These are phyloP conservation scores for Drosophila quinaria DNA, from an alignment of 2,888 invertebrate genomes.

Conservation along the genomic window DNA sequence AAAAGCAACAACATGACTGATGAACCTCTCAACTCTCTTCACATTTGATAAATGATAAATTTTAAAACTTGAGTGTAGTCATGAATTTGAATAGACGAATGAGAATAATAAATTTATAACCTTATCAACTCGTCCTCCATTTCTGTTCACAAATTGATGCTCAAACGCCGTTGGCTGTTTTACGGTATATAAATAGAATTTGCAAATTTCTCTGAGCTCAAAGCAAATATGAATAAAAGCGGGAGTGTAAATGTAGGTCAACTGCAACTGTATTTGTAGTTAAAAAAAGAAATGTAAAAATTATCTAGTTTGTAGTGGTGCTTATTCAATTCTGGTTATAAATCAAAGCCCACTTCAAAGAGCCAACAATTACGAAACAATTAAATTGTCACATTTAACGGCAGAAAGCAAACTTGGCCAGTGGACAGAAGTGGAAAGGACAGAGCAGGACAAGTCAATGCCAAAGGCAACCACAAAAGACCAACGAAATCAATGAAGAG, in stretches of 20 bases:
- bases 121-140: constrained; percentile 12
- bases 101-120: constrained; percentile 11
- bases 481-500: constrained; percentile 51
- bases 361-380: constrained; percentile 75
- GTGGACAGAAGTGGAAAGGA: constrained; percentile 16
- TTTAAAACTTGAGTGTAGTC: constrained; percentile 1
- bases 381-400: constrained; percentile 76
- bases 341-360: constrained; percentile 62
- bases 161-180: constrained; percentile 22
- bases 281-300: constrained; percentile 1
- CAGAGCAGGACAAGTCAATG: constrained; percentile 14
- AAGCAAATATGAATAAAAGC: constrained; percentile 1
- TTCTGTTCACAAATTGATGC: constrained; percentile 10
- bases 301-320: constrained; percentile 14
- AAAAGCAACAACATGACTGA: background rate
- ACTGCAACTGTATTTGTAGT: constrained; percentile 12
- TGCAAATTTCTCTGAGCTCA: constrained; percentile 22
- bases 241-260: constrained; percentile 35
- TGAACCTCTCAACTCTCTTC: background rate
- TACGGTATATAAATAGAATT: constrained; percentile 16
- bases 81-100: constrained; percentile 20
- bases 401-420: constrained; percentile 39
- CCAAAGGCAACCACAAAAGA: constrained; percentile 53
- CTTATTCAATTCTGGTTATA: constrained; percentile 63
- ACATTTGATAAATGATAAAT: background rate